Evolutionary conservation across 2,888 invertebrate genomes (phyloP).

Genomic region (Diachrysia chrysitis): DNA sequence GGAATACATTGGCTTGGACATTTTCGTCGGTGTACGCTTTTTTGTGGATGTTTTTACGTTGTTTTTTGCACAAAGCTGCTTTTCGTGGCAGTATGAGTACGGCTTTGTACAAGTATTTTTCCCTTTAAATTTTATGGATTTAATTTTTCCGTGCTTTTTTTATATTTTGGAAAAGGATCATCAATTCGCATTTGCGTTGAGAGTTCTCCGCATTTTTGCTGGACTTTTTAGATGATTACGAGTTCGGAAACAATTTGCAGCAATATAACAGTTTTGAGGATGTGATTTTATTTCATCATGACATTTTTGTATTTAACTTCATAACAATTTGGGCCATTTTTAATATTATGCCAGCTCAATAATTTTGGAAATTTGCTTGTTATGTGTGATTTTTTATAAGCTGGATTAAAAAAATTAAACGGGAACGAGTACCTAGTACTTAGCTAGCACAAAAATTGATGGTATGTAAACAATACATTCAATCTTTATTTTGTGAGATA

Average conservation of each 20-base stretch:
- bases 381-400: neutral
- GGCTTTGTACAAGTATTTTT: constrained; percentile 45
- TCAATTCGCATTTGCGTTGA: neutral
- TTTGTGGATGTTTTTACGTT: constrained; percentile 58
- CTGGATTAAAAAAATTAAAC: neutral
- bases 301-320: neutral
- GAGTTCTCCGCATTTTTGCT: neutral
- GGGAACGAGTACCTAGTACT: too few species aligned
- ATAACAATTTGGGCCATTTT: neutral
- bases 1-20: constrained; percentile 79
- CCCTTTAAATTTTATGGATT: constrained; percentile 39
- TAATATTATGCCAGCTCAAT: neutral
- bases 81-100: constrained; percentile 47
- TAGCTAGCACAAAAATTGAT: too few species aligned
- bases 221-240: neutral
- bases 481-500: too few species aligned
- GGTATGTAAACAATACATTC: too few species aligned
- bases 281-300: neutral
- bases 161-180: neutral
- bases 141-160: constrained; percentile 26
- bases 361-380: neutral
- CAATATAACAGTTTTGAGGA: neutral
- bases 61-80: constrained; percentile 58
- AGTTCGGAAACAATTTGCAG: neutral
- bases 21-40: constrained; percentile 68